Base-by-base conservation (phyloP, 2,797 vertebrate genomes). In the Platalea minor region DNA sequence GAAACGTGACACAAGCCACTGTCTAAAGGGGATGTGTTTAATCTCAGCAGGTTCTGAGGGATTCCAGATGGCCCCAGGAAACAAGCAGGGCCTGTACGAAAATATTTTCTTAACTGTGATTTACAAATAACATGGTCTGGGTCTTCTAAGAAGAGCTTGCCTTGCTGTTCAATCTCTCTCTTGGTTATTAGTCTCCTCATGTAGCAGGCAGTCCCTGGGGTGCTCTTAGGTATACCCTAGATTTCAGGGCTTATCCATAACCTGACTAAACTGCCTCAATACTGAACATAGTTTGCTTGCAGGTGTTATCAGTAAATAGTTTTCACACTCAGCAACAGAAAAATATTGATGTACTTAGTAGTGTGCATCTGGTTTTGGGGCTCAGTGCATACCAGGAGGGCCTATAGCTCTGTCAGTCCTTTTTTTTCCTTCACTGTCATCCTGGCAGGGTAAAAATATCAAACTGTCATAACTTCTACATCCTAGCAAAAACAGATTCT, bases 1-100 rank as follows among this genome's bases (percentile, higher is more conserved):
- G 74, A 94, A 93, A 91, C 33, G 50, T 88, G 68, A 95, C 75
- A 83, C 48, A 90, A 41, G 3, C 39, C 61, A 46, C 31, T 14
- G 11, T 88, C 69, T 84, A 57, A 86, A 92, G 65, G 26, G 37
- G 54, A 75, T 64, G 16, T 84, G 46, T 86, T 91, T 92, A 76
- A 91, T 94, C 94, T 95, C 90, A 73, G 63, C 25, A 54, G 63
- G 74, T 82, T 93, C 74, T 91, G 80, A 93, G 35, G 46, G 29
- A 94, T 87, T 96, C 90, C 90, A 96, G 85, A 96, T 92, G 92
- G 80, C 74, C 67, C 65, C 57, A 68, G 92, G 59, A 96, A 95
- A 73, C 25, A 78, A 76, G 17, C 31, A 92, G 29, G 50, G 89
- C 56, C 19, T 86, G 74, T 63, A 25, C 24, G 54, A 76, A 81